Conservation (phyloP, 2,113 vertebrate species). For the Cephalopterus ornatus region DNA sequence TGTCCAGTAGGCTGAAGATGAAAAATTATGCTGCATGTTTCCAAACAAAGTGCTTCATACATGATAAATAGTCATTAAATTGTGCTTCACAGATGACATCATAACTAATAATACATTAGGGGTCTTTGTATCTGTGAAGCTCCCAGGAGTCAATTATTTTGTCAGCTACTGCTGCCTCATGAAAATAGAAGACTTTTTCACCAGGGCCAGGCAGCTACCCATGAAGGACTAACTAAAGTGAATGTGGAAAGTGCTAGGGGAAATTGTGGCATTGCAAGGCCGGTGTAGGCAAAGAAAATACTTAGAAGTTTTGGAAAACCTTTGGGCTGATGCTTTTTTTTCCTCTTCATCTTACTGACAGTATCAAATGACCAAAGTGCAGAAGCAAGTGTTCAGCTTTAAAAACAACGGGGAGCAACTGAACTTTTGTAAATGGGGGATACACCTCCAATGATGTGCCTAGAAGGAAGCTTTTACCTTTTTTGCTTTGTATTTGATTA, state of each 20-base stretch:
- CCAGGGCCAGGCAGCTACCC: background rate
- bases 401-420: background rate
- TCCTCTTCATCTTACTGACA: background rate
- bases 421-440: background rate
- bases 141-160: constrained; percentile 30
- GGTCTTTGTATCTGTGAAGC: background rate
- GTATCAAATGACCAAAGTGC: background rate
- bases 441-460: background rate
- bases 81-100: constrained; percentile 17
- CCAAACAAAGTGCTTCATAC: background rate
- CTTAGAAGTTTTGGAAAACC: background rate
- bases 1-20: constrained; percentile 16
- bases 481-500: background rate
- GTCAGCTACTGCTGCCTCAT: background rate
- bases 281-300: background rate
- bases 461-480: background rate
- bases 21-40: constrained; percentile 15
- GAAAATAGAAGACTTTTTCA: background rate
- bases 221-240: background rate
- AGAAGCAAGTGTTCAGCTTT: background rate
- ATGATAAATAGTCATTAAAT: constrained; percentile 32
- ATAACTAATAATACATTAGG: constrained; percentile 1
- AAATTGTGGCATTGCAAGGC: background rate
- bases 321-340: background rate
- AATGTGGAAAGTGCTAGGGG: background rate